Evolutionary conservation across 2,888 invertebrate species (phyloP).

Genomic region (Cryptus armator): DNA sequence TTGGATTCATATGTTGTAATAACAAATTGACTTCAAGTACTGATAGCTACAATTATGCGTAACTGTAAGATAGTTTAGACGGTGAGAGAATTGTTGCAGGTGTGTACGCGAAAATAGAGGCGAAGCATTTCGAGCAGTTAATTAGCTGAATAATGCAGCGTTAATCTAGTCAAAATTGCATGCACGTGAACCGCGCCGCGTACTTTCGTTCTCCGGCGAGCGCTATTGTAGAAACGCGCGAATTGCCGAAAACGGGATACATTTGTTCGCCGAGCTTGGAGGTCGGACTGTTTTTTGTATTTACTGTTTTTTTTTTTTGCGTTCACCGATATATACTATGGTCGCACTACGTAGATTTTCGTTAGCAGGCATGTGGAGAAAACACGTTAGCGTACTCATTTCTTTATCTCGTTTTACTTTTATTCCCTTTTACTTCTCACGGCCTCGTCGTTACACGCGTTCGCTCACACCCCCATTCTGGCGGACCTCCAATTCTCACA

Average conservation of each 20-base stretch:
- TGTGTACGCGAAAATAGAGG: constrained; percentile 71
- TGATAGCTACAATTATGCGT: background rate
- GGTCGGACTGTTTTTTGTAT: background rate
- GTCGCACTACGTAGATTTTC: background rate
- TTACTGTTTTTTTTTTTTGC: background rate
- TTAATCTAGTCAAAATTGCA: constrained; percentile 84
- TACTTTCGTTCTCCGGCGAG: constrained; percentile 75
- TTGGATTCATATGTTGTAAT: background rate
- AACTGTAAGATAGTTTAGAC: constrained; percentile 5
- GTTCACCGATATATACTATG: background rate
- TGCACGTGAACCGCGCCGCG: constrained; percentile 76
- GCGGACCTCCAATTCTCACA: constrained; percentile 69
- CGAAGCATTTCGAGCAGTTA: constrained; percentile 79
- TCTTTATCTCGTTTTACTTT: constrained; percentile 41
- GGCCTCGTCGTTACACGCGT: constrained; percentile 40
- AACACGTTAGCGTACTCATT: constrained; percentile 27
- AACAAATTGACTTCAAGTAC: background rate
- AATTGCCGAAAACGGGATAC: constrained; percentile 53
- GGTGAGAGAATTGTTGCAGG: constrained; percentile 17
- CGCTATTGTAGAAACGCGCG: constrained; percentile 26
- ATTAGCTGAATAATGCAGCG: constrained; percentile 84
- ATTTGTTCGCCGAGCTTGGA: constrained; percentile 51
- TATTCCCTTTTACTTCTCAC: background rate
- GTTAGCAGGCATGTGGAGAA: constrained; percentile 2
- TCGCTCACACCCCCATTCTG: constrained; percentile 63